These are phyloP conservation scores for fruit fly (Drosophila melanogaster) DNA, from an alignment of 1,140 invertebrate genomes.

Conservation along the genomic window DNA sequence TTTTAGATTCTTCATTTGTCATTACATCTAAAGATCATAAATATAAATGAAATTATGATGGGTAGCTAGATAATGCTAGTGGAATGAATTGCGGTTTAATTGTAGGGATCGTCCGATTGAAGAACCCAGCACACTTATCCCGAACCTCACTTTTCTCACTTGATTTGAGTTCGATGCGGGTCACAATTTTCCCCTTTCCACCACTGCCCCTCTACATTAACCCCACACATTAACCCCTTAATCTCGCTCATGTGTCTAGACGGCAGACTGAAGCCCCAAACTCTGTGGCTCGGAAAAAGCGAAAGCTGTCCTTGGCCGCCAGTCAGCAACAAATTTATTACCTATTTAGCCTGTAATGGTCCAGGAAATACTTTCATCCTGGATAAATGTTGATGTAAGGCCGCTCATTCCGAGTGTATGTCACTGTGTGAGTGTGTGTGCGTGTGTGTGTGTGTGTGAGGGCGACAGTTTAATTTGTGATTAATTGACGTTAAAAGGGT, in stretches of 20 bases:
- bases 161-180: conserved; percentile 28
- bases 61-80: conserved; percentile 4
- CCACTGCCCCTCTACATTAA: conserved; percentile 20
- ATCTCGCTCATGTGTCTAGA: conserved; percentile 60
- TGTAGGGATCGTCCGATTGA: conserved; percentile 7
- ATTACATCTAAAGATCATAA: background rate
- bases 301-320: conserved; percentile 72
- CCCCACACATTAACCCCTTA: conserved; percentile 36
- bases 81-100: conserved; percentile 10
- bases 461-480: conserved; percentile 77
- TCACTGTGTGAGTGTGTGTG: too few relatives aligned
- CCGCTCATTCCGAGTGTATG: background rate
- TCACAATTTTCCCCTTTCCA: conserved; percentile 11
- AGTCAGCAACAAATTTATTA: conserved; percentile 79
- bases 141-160: conserved; percentile 23
- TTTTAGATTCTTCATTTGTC: background rate
- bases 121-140: conserved; percentile 5
- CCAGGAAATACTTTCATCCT: conserved; percentile 76
- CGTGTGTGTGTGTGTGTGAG: conserved; percentile 17
- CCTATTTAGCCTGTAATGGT: conserved; percentile 80
- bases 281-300: conserved; percentile 15
- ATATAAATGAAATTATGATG: background rate
- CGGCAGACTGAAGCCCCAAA: conserved; percentile 34
- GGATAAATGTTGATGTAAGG: conserved; percentile 50
- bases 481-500: conserved; percentile 83